A percentile compares a stretch with the other conserved stretches of the same genome.
phyloP scores from a whole-genome alignment of 2,113 vertebrate genomes.

The Cebidichthys violaceus region DNA sequence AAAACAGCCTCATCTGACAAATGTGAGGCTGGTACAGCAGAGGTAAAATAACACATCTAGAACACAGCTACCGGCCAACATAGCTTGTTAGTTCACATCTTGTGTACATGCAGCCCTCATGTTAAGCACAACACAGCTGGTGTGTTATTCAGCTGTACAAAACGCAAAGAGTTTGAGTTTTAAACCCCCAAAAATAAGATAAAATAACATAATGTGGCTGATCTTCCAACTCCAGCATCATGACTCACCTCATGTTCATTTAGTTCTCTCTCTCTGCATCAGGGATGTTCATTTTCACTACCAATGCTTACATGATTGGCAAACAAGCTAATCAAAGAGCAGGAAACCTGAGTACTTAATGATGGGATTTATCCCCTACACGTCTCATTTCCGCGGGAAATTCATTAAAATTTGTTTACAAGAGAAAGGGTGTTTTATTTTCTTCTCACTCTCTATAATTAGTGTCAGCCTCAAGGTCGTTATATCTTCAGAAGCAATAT shows the following conservation, averaged over 20 bases:
- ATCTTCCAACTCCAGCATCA: constrained; percentile 78
- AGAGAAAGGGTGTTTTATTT: constrained; percentile 76
- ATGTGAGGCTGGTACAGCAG: neutral
- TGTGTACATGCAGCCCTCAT: neutral
- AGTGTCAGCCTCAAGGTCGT: constrained; percentile 78
- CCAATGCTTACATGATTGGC: constrained; percentile 85
- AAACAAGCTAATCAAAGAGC: constrained; percentile 87
- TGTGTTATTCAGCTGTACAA: neutral
- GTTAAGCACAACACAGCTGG: neutral
- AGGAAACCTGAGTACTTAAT: constrained; percentile 84
- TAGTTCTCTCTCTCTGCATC: constrained; percentile 18
- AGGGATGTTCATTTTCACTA: constrained; percentile 81
- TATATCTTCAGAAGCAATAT: constrained; percentile 69
- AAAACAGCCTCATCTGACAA: constrained; percentile 37
- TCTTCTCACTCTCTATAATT: constrained; percentile 85
- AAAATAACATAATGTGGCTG: neutral
- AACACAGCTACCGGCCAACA: constrained; percentile 8
- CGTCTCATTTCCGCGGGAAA: constrained; percentile 83
- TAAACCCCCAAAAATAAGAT: neutral
- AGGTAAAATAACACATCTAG: constrained; percentile 17
- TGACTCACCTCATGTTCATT: constrained; percentile 81
- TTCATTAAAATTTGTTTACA: constrained; percentile 90
- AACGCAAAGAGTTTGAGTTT: neutral
- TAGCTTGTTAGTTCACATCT: constrained; percentile 14
- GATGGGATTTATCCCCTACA: constrained; percentile 76